Evolutionary conservation across 2,797 vertebrate species (phyloP), one percentile per base, ranked within the genome.

Genomic region (Tolypeutes matacus): DNA sequence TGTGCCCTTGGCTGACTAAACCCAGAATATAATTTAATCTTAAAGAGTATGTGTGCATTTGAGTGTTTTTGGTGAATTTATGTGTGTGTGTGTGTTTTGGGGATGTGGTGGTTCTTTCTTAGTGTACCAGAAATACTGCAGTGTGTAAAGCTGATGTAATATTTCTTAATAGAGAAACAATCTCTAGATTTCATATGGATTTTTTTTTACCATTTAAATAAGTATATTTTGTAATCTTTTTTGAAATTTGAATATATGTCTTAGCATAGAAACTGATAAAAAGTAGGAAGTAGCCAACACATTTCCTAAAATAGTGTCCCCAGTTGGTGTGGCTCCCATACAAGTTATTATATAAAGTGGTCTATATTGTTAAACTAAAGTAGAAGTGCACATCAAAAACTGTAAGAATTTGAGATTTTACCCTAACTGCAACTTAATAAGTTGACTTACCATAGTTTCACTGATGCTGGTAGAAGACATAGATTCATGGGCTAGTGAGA

Each of bases 91-190:
- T 69, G 12, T 82, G 36, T 83, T 7, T 86, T 34, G 69, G 21
- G n/a, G 15, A 69, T 81, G 5, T 11, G 13, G 27, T 69, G n/a
- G 58, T 29, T 53, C 58, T 82, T 77, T 25, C 18, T 58, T 36
- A 76, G 67, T 31, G 29, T 92, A 21, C 56, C 8, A 34, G 56
- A 95, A 78, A 91, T 84, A 34, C 29, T 93, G 23, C 51, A 89
- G 23, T 72, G 27, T 78, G 9, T 65, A 58, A 89, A 90, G 3
- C 10, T 80, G 1, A 89, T 80, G 20, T 84, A 34, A 70, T 77
- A 84, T 29, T 77, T 83, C 75, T 85, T 70, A 91, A 7, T 51
- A 25, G 15, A 53, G 27, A 87, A 96, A 80, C 7, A 86, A 67
- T 76, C 12, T 93, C 17, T 34, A 92, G 46, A 36, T 78, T 89